These are phyloP conservation scores for Cyphomyrmex costatus DNA, from an alignment of 1,140 invertebrate genomes.

Conservation along the genomic window DNA sequence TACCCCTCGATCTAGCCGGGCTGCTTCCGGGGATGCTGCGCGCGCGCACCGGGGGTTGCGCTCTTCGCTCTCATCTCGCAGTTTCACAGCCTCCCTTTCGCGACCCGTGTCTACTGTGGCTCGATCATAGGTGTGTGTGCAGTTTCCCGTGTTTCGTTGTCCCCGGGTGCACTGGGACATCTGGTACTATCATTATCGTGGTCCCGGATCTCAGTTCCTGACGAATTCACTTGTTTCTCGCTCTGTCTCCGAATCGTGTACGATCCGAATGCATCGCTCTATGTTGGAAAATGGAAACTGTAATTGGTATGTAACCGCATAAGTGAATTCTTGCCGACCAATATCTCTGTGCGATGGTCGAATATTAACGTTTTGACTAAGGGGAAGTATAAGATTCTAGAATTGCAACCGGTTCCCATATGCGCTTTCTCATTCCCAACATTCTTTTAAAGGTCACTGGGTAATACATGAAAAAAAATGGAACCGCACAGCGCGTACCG, in stretches of 20 bases:
- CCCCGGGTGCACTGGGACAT: neutral
- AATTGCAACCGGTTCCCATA: neutral
- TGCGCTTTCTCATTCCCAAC: neutral
- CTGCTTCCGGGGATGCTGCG: conserved; percentile 78
- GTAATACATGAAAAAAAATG: conserved; percentile 36
- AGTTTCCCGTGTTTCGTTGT: conserved; percentile 3
- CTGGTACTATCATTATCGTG: neutral
- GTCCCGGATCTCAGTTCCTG: neutral
- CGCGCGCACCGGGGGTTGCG: conserved; percentile 82
- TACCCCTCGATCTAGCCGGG: conserved; percentile 72
- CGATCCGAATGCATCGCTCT: conserved; percentile 26
- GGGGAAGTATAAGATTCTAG: neutral
- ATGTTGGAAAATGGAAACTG: conserved; percentile 50
- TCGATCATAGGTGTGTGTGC: conserved; percentile 77
- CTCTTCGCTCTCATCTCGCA: conserved; percentile 83
- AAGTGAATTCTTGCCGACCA: neutral
- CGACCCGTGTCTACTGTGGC: conserved; percentile 78
- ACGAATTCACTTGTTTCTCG: neutral
- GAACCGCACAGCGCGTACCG: conserved; percentile 19
- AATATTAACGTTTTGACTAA: neutral
- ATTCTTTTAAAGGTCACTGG: conserved; percentile 34
- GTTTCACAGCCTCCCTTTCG: conserved; percentile 86
- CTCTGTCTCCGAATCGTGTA: neutral
- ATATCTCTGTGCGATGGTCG: neutral
- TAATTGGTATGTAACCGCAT: conserved; percentile 52